phyloP scores from a whole-genome alignment of 2,797 vertebrate genomes.

The Neosalanx taihuensis region DNA sequence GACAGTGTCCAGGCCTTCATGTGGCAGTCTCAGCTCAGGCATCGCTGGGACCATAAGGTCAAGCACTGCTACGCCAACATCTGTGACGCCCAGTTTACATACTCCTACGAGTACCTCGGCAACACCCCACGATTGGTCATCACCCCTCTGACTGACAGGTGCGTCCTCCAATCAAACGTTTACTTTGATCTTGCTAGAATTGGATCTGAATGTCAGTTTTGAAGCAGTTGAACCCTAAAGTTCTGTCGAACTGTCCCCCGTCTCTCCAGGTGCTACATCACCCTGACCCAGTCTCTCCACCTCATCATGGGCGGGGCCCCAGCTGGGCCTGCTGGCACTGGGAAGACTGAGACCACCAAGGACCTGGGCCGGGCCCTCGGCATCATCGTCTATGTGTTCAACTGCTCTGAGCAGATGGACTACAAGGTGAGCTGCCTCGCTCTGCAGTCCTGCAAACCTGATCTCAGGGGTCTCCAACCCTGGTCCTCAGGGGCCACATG shows the following conservation, averaged over 20 bases:
- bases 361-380: conserved; percentile 93
- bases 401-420: conserved; percentile 99
- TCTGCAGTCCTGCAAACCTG: too few species aligned
- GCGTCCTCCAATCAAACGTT: too few species aligned
- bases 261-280: conserved; percentile 92
- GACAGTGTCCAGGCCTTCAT: conserved; percentile 90
- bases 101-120: conserved; percentile 95
- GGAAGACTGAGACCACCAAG: conserved; percentile 96
- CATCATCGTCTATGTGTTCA: conserved; percentile 96
- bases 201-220: too few species aligned
- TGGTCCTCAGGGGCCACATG: too few species aligned
- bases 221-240: not conserved
- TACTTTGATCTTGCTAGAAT: too few species aligned
- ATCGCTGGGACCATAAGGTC: conserved; percentile 87
- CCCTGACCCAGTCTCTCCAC: conserved; percentile 93
- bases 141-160: conserved; percentile 94
- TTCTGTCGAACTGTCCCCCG: too few species aligned
- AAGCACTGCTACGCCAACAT: conserved; percentile 93
- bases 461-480: too few species aligned
- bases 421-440: too few species aligned
- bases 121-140: conserved; percentile 95
- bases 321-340: conserved; percentile 89
- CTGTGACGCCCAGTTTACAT: conserved; percentile 92
- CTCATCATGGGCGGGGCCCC: conserved; percentile 95
- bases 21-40: conserved; percentile 94